A percentile compares a stretch with the other conserved stretches of the same genome.
Evolutionary conservation across 2,113 vertebrate species (phyloP).

Genomic region (Dipodomys merriami): DNA sequence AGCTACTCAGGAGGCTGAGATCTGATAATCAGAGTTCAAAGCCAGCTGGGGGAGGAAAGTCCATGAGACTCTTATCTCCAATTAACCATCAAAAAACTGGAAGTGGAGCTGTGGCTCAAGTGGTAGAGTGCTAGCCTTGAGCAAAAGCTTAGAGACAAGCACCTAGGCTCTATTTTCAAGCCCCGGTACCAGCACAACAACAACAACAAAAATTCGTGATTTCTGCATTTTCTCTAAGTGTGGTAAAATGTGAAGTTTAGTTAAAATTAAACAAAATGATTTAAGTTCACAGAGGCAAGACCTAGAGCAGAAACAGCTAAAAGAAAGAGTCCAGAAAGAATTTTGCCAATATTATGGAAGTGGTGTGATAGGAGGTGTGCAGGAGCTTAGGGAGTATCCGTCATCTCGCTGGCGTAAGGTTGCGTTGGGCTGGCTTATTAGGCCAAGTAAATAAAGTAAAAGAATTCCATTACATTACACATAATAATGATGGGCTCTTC

Average conservation of each 20-base stretch:
- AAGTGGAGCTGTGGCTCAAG: no score
- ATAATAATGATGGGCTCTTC: neutral
- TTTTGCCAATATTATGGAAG: neutral
- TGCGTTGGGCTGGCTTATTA: neutral
- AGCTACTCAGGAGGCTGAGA: no score
- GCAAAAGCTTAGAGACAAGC: no score
- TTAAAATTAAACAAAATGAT: conserved; percentile 11
- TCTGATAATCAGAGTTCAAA: no score
- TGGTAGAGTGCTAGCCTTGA: no score
- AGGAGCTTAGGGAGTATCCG: neutral
- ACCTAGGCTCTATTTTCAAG: no score
- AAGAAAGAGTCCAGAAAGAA: neutral
- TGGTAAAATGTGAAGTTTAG: neutral
- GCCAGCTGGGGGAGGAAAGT: no score
- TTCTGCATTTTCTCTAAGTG: neutral
- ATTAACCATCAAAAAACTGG: no score
- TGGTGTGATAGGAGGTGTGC: neutral
- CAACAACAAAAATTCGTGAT: neutral
- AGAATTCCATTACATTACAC: neutral
- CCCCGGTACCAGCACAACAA: no score
- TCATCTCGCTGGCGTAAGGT: neutral
- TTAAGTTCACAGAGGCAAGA: neutral
- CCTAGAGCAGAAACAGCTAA: neutral
- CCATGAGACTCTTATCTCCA: no score
- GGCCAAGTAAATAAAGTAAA: neutral